phyloP scores from a whole-genome alignment of 2,113 vertebrate species.

The Burhinus bistriatus region DNA sequence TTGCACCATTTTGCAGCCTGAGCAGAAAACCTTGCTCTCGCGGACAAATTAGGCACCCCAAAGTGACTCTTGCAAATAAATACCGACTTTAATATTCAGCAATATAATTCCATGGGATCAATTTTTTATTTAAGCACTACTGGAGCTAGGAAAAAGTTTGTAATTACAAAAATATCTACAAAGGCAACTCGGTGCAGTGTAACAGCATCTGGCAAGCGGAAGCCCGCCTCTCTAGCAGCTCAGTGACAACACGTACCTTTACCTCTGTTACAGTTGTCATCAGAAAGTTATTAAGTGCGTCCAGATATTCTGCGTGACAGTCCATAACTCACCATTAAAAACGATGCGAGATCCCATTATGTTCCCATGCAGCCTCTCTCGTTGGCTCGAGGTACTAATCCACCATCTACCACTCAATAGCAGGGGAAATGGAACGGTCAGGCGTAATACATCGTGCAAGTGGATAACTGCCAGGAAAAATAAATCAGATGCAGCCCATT shows the following conservation, averaged over 20 bases:
- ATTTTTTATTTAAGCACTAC: slow-evolving; percentile 8
- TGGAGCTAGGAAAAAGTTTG: slow-evolving; percentile 9
- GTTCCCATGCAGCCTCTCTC: neutral
- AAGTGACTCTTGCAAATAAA: slow-evolving; percentile 66
- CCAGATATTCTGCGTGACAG: slow-evolving; percentile 21
- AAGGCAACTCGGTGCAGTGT: neutral
- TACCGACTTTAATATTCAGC: slow-evolving; percentile 2
- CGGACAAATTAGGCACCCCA: slow-evolving; percentile 67
- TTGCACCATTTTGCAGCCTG: slow-evolving; percentile 71
- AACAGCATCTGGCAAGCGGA: neutral
- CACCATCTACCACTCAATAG: neutral
- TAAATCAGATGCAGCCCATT: slow-evolving; percentile 47
- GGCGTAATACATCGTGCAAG: neutral
- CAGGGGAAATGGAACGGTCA: neutral
- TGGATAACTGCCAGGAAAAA: slow-evolving; percentile 51
- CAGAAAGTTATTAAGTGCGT: slow-evolving; percentile 33
- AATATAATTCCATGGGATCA: slow-evolving; percentile 4
- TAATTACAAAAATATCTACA: neutral
- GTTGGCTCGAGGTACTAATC: slow-evolving; percentile 1
- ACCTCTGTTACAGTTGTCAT: neutral
- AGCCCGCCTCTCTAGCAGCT: slow-evolving; percentile 20
- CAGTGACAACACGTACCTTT: neutral
- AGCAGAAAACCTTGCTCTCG: slow-evolving; percentile 70
- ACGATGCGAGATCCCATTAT: neutral
- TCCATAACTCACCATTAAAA: slow-evolving; percentile 48